Evolutionary conservation across 2,797 vertebrate species (phyloP), one percentile per base, ranked within the genome.

Genomic region (Apodemus agrarius): DNA sequence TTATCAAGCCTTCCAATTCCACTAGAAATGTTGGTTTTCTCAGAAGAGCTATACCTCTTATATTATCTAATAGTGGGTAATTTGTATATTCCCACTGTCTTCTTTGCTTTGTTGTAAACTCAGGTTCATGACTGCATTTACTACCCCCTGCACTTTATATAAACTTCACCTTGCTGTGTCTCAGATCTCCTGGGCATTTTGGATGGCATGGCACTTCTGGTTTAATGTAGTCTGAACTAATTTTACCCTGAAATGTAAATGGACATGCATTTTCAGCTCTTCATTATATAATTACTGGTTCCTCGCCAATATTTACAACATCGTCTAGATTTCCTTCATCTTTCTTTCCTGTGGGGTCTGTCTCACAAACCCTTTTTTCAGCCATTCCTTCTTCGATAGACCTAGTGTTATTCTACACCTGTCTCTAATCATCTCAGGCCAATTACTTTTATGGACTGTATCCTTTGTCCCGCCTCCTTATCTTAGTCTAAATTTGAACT

Each of bases 11-110:
- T 3, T 13, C 7, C 0, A 17, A 34, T 13, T 86, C 22, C 6
- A 83, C 61, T 63, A 92, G 16, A 94, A 90, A 89, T 26, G 37
- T 80, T 91, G 17, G 54, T 7, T 86, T 89, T 85, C 57, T 89
- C 21, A 87, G 63, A 83, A 29, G 69, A 82, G 52, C 29, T 79
- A 0, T 12, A 37, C 19, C 7, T 40, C 37, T 86, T 74, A 59
- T 78, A 49, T 80, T 94, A 43, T 54, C 75, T 52, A 46, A 72
- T 46, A 31, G 1, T 72, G 80, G 52, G 2, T 16, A 4, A 31
- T 76, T 83, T 7, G 1, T 52, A 65, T 34, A 17, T 52, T 31
- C 75, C 63, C 69, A 16, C 46, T 40, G 0, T 86, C 40, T 61
- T 78, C 40, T 92, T 89, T 63, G 24, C 26, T 34, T 92, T 19